Evolutionary conservation across 2,797 vertebrate genomes (phyloP), one percentile per base, ranked within the genome.

Genomic region (Acropternis orthonyx): DNA sequence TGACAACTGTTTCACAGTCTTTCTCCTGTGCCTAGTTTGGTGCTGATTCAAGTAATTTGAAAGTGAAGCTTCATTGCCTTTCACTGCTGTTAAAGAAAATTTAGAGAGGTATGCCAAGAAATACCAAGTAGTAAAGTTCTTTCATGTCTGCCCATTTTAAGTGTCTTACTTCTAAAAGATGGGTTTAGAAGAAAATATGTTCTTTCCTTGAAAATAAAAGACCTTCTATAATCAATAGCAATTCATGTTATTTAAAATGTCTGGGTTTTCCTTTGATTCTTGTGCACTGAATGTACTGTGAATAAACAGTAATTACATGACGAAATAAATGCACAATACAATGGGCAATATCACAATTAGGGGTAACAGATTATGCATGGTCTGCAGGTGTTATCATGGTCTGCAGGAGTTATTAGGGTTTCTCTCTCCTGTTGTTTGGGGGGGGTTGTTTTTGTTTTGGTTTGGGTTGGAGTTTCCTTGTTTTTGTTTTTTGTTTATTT

Each of bases 401-500:
- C 18, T 10, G 10, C 22, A 73, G 44, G 55, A 18, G 62, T 1
- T 36, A 32, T 30, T 4, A 55, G 12, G 23, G 0, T 0, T 36
- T 26, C 39, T 24, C 9, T 9, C 2, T 19, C 8, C 8, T 23
- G 15, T 36, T 43, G 10, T 18, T 34, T n/a, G 12, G 5, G 46
- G 46, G 11, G 9, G 37, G 9, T 37, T 37, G 37, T 37, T 37
- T 37, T 37, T 37, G 37, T 37, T 37, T 37, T 37, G 37, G 9
- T 37, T 37, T 37, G 37, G 22, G 12, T 46, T 46, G 44, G 12
- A 21, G 20, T 20, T 20, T n/a, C n/a, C 20, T 13, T 48, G 22
- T 48, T 48, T 46, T 15, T 37, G 37, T 37, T 37, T 37, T 21
- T 5, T 22, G 37, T 34, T 17, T 16, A 5, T 3, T 2, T 8